phyloP scores from a whole-genome alignment of 2,888 invertebrate species.

The Hetaerina titia region DNA sequence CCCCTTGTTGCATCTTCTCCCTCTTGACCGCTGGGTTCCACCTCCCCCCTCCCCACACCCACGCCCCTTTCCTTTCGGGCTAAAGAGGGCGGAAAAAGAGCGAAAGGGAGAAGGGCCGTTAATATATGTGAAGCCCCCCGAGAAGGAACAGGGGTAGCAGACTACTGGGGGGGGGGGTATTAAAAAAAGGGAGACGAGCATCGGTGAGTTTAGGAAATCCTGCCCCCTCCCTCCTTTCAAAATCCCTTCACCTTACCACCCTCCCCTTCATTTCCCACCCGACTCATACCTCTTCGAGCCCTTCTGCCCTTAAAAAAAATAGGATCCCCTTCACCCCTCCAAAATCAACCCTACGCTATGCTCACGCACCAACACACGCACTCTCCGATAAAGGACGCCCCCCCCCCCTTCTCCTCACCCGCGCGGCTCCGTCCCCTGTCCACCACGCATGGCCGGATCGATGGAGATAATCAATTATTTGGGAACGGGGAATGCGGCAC shows the following conservation, averaged over 20 bases:
- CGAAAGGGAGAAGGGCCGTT: conserved; percentile 36
- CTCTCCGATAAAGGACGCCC: neutral
- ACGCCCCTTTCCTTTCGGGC: neutral
- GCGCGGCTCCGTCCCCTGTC: neutral
- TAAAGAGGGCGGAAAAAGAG: conserved; percentile 44
- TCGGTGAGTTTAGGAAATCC: neutral
- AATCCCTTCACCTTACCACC: neutral
- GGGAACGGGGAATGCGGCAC: conserved; percentile 9
- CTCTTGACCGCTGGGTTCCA: conserved; percentile 36
- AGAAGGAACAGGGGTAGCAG: neutral
- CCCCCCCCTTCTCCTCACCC: neutral
- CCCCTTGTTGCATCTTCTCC: conserved; percentile 63
- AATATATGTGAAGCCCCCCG: conserved; percentile 19
- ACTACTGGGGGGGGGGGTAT: neutral
- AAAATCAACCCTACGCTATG: neutral
- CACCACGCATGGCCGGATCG: neutral
- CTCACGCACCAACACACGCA: neutral
- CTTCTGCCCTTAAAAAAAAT: neutral
- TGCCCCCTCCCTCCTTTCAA: neutral
- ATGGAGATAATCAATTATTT: conserved; percentile 18
- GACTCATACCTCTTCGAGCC: neutral
- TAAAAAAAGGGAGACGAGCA: neutral
- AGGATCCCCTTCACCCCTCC: neutral
- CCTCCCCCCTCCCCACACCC: neutral
- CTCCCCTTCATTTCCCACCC: neutral